A percentile compares a stretch with the other conserved stretches of the same genome.
Conservation (phyloP, 2,888 invertebrate genomes). For the Rhagophthalmus giganteus region DNA sequence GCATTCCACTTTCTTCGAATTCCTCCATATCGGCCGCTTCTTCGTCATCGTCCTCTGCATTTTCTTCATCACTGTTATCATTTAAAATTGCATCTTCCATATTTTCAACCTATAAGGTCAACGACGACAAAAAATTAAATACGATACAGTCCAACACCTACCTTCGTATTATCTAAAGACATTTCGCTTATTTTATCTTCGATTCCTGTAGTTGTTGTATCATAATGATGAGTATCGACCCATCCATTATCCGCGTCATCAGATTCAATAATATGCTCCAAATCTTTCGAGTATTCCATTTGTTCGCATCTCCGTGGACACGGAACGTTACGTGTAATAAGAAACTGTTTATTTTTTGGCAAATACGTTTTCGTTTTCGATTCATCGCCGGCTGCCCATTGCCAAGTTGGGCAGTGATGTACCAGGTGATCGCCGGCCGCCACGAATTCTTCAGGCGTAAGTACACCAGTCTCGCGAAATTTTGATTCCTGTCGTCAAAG, state of each 20-base stretch:
- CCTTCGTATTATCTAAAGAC: constrained; percentile 74
- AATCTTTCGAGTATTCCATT: constrained; percentile 89
- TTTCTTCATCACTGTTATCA: constrained; percentile 57
- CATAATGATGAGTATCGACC: constrained; percentile 97
- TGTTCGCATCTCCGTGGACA: constrained; percentile 95
- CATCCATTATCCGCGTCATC: constrained; percentile 90
- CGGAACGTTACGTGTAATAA: constrained; percentile 96
- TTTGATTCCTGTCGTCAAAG: constrained; percentile 78
- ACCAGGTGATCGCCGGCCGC: constrained; percentile 98
- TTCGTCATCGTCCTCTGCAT: constrained; percentile 83
- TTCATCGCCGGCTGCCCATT: constrained; percentile 94
- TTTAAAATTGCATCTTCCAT: constrained; percentile 54
- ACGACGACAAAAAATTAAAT: not conserved
- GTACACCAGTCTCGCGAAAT: constrained; percentile 94
- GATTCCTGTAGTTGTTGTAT: constrained; percentile 61
- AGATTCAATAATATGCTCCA: constrained; percentile 89
- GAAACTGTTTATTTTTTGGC: constrained; percentile 94
- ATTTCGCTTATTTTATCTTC: constrained; percentile 85
- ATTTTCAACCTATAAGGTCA: constrained; percentile 50
- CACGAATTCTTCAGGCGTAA: constrained; percentile 99
- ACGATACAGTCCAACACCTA: constrained; percentile 22
- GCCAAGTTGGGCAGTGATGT: constrained; percentile 99
- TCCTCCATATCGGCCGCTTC: constrained; percentile 98
- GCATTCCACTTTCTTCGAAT: constrained; percentile 93
- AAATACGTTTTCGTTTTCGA: constrained; percentile 86